These are phyloP conservation scores for cattle (Bos taurus) DNA, from an alignment of 2,113 vertebrate species.

Conservation along the genomic window DNA sequence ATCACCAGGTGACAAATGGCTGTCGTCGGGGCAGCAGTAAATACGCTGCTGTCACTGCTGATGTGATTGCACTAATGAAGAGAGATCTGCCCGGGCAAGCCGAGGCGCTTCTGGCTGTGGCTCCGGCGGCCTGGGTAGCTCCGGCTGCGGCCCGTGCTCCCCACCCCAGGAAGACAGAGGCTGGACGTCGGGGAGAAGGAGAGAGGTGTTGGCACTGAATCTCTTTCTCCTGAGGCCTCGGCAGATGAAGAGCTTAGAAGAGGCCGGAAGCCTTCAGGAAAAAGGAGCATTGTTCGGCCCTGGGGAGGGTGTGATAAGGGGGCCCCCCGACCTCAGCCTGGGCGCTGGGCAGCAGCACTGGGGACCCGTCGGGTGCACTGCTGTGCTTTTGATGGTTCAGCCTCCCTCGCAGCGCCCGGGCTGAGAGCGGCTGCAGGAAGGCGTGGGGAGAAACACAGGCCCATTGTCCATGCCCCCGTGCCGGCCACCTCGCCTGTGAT, in stretches of 20 bases:
- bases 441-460: constrained; percentile 55
- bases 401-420: not conserved
- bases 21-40: constrained; percentile 67
- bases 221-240: not conserved
- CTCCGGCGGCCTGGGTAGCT: not conserved
- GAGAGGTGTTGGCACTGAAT: not conserved
- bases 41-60: constrained; percentile 78
- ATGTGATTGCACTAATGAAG: constrained; percentile 83
- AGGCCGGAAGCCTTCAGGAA: not conserved
- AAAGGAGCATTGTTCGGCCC: not conserved
- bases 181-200: not conserved
- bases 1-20: constrained; percentile 76
- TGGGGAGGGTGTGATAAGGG: not conserved
- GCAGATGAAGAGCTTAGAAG: not conserved
- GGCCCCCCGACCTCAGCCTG: not conserved
- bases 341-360: not conserved
- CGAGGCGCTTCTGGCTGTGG: not conserved
- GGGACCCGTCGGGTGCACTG: not conserved
- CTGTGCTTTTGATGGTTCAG: not conserved
- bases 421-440: not conserved
- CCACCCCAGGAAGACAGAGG: not conserved
- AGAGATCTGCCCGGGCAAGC: constrained; percentile 33
- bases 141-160: not conserved
- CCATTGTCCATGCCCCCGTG: not conserved
- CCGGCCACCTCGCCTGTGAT: constrained; percentile 20